phyloP scores from a whole-genome alignment of 2,797 vertebrate genomes.

The Poecilia wingei region DNA sequence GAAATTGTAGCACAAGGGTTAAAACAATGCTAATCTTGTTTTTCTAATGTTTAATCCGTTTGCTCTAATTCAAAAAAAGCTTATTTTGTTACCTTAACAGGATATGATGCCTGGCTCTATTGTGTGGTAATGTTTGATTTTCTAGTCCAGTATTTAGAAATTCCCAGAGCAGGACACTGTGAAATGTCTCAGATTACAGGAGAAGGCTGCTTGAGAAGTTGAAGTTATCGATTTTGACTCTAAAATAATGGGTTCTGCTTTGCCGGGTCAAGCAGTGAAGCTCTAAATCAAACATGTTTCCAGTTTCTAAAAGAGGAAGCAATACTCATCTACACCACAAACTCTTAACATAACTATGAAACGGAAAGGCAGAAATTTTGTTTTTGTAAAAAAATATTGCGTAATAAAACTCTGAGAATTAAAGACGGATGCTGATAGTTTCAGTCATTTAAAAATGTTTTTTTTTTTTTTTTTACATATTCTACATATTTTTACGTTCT shows the following conservation, averaged over 20 bases:
- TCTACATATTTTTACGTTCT: neutral
- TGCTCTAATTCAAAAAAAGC: neutral
- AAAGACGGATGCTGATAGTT: too few species aligned
- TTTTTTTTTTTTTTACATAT: too few species aligned
- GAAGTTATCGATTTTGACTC: slow-evolving; percentile 5
- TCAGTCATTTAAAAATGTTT: too few species aligned
- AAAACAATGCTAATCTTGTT: neutral
- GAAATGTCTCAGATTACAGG: slow-evolving; percentile 4
- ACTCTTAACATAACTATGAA: neutral
- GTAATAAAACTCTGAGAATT: neutral
- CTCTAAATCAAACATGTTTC: neutral
- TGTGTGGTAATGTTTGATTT: slow-evolving; percentile 22
- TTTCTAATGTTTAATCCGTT: neutral
- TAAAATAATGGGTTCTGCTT: slow-evolving; percentile 19
- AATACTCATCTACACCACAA: neutral
- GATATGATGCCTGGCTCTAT: slow-evolving; percentile 2
- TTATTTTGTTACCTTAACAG: neutral
- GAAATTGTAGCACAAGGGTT: neutral
- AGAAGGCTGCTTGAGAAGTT: neutral
- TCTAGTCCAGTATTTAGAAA: slow-evolving; percentile 30
- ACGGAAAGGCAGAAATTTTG: slow-evolving; percentile 4
- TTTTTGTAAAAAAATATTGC: neutral
- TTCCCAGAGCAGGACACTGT: neutral
- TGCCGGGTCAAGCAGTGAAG: slow-evolving; percentile 18
- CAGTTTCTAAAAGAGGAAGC: neutral